phyloP scores from a whole-genome alignment of 64 coral and sea anemone genomes.

The Acropora yongei region DNA sequence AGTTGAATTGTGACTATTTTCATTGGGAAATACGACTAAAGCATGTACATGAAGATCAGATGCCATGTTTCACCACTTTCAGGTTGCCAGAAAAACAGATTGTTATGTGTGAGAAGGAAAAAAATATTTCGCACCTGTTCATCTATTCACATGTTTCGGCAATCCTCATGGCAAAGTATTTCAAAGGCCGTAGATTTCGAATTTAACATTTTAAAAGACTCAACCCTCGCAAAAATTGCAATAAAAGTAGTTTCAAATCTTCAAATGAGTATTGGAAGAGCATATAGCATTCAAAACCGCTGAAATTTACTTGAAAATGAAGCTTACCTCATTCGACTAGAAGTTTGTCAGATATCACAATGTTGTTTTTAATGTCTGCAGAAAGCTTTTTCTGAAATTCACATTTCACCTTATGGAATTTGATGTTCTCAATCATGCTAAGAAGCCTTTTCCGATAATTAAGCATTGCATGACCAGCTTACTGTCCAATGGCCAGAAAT shows the following conservation, averaged over 20 bases:
- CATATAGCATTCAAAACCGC: neutral
- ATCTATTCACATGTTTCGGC: neutral
- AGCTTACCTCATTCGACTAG: too few species aligned
- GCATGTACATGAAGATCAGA: neutral
- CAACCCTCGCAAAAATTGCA: constrained; percentile 2
- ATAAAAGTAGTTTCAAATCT: constrained; percentile 16
- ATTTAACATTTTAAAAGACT: neutral
- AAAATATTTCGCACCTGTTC: neutral
- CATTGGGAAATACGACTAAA: neutral
- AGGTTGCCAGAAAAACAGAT: neutral
- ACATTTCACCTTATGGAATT: too few species aligned
- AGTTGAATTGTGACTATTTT: neutral
- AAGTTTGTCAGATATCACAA: too few species aligned
- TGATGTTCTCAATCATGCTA: too few species aligned
- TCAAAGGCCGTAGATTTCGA: constrained; percentile 16
- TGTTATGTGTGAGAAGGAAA: neutral
- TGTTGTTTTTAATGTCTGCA: too few species aligned
- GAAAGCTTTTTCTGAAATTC: too few species aligned
- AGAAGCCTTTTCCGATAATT: too few species aligned
- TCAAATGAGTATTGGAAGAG: constrained; percentile 8
- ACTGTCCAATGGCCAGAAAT: too few species aligned
- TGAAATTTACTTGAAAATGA: neutral
- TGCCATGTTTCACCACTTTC: neutral
- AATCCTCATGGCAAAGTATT: neutral
- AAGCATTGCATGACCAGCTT: too few species aligned